Percentiles rank a stretch among this genome's conserved stretches.
Conservation (phyloP, 2,888 invertebrate species). For the Dione juno region DNA sequence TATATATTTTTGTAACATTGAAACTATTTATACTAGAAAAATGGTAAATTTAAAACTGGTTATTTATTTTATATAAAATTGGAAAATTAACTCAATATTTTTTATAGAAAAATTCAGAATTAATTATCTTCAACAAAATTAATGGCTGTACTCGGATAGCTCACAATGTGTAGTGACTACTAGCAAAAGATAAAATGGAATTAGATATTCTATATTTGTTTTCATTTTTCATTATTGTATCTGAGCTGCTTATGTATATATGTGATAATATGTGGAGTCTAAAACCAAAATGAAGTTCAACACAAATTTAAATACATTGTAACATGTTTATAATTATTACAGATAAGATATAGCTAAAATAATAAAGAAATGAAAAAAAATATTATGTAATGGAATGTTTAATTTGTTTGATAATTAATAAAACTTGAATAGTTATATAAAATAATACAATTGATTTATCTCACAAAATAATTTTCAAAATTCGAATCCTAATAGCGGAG, state of each 20-base stretch:
- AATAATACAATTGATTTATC: not conserved
- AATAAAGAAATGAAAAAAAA: not conserved
- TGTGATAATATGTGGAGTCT: slow-evolving; percentile 58
- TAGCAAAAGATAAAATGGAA: slow-evolving; percentile 2
- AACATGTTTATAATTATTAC: not conserved
- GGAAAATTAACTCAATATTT: too few relatives aligned
- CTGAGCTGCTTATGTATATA: slow-evolving; percentile 54
- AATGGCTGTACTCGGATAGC: not conserved
- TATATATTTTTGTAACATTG: too few relatives aligned
- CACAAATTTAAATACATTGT: not conserved
- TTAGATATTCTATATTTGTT: slow-evolving; percentile 39
- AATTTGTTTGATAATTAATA: not conserved
- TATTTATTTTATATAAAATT: too few relatives aligned
- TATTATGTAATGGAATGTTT: slow-evolving; percentile 9
- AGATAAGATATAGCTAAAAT: not conserved
- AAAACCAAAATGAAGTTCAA: slow-evolving; percentile 56
- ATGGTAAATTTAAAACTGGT: too few relatives aligned
- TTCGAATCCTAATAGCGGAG: slow-evolving; percentile 44
- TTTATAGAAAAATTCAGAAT: too few relatives aligned
- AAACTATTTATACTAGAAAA: too few relatives aligned
- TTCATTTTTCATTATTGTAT: slow-evolving; percentile 53
- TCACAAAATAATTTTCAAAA: not conserved
- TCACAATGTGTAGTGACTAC: too few relatives aligned
- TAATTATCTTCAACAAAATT: too few relatives aligned
- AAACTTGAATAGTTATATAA: not conserved